Conservation (phyloP, 2,113 vertebrate species). For the Microcebus murinus region DNA sequence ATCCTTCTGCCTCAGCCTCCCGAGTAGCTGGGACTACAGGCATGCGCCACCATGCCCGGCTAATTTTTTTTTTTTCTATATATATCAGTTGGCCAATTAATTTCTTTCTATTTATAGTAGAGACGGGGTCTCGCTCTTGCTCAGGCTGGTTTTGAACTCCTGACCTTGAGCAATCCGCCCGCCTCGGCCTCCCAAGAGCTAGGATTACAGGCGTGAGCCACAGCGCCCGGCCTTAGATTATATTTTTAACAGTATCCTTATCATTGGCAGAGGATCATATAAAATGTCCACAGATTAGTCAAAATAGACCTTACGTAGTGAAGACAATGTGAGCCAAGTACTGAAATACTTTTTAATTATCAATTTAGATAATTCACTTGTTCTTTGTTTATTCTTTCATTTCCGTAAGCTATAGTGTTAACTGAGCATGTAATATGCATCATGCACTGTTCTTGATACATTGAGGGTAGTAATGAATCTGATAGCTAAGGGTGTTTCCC, state of each 20-base stretch:
- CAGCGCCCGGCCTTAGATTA: too few relatives aligned
- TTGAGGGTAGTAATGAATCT: not conserved
- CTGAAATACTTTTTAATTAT: not conserved
- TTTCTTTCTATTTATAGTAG: too few relatives aligned
- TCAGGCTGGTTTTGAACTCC: too few relatives aligned
- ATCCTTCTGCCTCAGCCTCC: too few relatives aligned
- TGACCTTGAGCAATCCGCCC: too few relatives aligned
- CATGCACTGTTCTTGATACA: not conserved
- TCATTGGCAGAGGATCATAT: not conserved
- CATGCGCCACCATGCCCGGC: too few relatives aligned
- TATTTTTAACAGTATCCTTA: constrained; percentile 17
- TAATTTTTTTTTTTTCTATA: too few relatives aligned
- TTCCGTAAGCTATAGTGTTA: not conserved
- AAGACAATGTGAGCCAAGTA: not conserved
- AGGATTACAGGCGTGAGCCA: too few relatives aligned
- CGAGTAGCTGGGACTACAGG: too few relatives aligned
- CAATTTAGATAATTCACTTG: not conserved
- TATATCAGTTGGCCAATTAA: too few relatives aligned
- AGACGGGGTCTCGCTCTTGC: too few relatives aligned
- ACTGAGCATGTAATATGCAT: not conserved
- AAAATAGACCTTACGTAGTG: not conserved
- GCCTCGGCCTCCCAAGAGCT: too few relatives aligned
- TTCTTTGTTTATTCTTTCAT: not conserved
- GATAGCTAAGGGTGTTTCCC: not conserved
- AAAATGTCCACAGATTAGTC: not conserved